Evolutionary conservation across 2,113 vertebrate species (phyloP).

Genomic region (Gnathochromis pfefferi): DNA sequence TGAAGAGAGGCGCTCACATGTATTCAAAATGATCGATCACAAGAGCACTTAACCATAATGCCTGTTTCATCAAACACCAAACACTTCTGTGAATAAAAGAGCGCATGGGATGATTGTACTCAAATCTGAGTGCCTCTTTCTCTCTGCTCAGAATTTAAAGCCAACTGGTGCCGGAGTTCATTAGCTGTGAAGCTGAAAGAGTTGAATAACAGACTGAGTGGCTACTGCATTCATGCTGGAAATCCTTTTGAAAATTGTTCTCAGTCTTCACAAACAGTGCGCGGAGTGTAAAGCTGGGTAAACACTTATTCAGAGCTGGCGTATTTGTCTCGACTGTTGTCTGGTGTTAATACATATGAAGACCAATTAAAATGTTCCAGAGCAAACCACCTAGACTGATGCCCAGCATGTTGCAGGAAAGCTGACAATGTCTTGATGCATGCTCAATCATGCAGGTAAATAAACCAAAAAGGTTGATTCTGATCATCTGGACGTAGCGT

Average conservation of each 20-base stretch:
- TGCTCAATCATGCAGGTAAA: not conserved
- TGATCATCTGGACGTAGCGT: not conserved
- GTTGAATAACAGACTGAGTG: not conserved
- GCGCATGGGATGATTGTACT: not conserved
- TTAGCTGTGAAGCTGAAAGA: constrained; percentile 1
- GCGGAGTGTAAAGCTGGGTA: not conserved
- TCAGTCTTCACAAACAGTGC: not conserved
- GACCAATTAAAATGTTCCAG: not conserved
- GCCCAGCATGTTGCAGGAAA: not conserved
- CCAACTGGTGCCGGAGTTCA: not conserved
- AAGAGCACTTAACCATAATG: not conserved
- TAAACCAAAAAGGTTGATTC: not conserved
- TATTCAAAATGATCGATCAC: not conserved
- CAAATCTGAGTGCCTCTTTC: not conserved
- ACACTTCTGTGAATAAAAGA: not conserved
- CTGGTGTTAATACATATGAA: not conserved
- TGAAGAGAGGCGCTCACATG: not conserved
- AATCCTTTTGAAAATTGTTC: not conserved
- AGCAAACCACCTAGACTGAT: not conserved
- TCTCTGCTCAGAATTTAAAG: not conserved
- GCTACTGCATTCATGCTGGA: not conserved
- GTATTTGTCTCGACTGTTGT: not conserved
- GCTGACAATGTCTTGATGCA: accelerated
- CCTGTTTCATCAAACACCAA: not conserved
- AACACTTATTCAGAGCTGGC: not conserved